These are phyloP conservation scores for Cervus canadensis DNA, from an alignment of 2,113 vertebrate species.

Conservation along the genomic window DNA sequence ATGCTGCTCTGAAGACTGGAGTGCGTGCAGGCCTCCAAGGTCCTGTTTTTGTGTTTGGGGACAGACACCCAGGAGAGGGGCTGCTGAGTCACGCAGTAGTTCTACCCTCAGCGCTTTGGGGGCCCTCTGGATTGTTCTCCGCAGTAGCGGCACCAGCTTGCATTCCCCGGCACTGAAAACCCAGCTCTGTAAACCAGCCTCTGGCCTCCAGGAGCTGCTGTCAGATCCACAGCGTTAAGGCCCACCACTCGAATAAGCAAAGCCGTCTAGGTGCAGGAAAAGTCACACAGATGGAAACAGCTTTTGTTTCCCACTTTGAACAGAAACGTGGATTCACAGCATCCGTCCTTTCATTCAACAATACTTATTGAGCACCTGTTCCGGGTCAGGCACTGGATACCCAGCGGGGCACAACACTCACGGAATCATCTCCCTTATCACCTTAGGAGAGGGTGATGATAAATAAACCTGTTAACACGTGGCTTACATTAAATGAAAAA, in stretches of 20 bases:
- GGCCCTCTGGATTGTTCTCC: fast-evolving
- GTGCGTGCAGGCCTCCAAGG: fast-evolving
- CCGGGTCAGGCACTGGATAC: background rate
- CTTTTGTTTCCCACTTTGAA: background rate
- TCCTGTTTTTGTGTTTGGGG: background rate
- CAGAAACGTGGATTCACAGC: background rate
- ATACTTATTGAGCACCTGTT: background rate
- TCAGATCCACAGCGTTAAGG: background rate
- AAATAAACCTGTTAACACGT: background rate
- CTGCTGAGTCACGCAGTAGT: fast-evolving
- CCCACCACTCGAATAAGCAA: background rate
- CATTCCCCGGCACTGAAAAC: background rate
- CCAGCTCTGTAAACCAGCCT: background rate
- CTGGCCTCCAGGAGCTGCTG: background rate
- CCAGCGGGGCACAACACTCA: background rate
- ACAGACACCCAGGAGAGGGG: background rate
- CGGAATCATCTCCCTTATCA: background rate
- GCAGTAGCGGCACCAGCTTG: fast-evolving
- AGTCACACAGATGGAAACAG: background rate
- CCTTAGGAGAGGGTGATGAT: background rate
- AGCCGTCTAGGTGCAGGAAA: fast-evolving
- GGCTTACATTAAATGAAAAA: background rate
- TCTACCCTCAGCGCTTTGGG: background rate
- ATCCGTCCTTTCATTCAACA: background rate
- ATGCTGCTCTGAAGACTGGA: background rate